Evolutionary conservation across 2,797 vertebrate species (phyloP).

Genomic region (Hypotaenidia okinawae): DNA sequence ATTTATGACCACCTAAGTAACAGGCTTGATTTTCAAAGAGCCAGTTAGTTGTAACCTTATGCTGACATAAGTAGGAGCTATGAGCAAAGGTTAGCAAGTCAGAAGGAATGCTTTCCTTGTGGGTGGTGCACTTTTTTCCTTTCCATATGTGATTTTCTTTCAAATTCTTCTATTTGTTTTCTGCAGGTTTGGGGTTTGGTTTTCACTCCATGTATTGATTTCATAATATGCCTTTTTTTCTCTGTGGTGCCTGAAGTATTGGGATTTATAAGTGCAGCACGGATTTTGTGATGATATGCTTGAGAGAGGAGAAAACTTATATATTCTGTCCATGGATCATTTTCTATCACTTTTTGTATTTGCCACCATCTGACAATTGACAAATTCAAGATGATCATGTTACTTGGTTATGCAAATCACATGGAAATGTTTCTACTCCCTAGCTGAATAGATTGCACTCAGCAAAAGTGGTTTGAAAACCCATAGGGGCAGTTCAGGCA

Average conservation of each 20-base stretch:
- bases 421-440: background rate
- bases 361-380: background rate
- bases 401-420: background rate
- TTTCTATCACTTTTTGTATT: background rate
- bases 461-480: background rate
- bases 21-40: background rate
- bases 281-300: background rate
- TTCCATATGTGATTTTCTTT: background rate
- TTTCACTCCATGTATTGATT: background rate
- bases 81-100: background rate
- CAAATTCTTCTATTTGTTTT: background rate
- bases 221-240: background rate
- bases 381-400: background rate
- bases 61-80: background rate
- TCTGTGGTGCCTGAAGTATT: background rate
- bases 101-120: background rate
- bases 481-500: background rate
- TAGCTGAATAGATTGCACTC: background rate
- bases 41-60: background rate
- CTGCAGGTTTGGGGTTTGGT: background rate
- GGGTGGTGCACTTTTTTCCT: background rate
- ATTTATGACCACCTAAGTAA: background rate
- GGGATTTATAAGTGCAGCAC: background rate
- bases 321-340: background rate
- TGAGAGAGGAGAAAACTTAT: background rate